Evolutionary conservation across 2,888 invertebrate genomes (phyloP), one percentile per base, ranked within the genome.

Genomic region (Agrochola litura): DNA sequence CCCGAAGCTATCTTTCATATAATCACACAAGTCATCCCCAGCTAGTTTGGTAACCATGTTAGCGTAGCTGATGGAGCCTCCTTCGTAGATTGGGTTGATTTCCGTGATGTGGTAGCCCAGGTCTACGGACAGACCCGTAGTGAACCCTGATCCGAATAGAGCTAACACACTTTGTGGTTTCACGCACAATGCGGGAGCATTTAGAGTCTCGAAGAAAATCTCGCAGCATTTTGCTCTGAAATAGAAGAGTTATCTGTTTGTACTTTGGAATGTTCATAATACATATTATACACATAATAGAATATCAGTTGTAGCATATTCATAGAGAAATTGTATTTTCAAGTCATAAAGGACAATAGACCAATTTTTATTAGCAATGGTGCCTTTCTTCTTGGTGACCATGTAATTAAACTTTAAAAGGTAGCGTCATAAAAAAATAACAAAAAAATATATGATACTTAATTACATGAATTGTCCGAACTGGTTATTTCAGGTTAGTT

Each of bases 111-210:
- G 93, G 68, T 93, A 91, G 2, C 96, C 96, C 3, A 96, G 84
- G 85, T 96, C 95, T 0, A 96, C 92, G n/a, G 92, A 92, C 1
- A 96, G 73, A 0, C 96, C 96, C 0, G 95, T 95, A 0, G 95
- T 93, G 54, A 72, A 84, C 0, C 96, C 96, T 0, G 93, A 93
- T 0, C 95, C 95, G 73, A 94, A 96, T 12, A 96, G 85, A 0
- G 95, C 88, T 9, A 96, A 84, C 0, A 92, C 92, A 43, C 90
- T 89, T 79, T 95, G 94, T 0, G 94, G 78, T 76, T 95, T 95
- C 5, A 96, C 88, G 69, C 95, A 96, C 2, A 96, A 46, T 0
- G 92, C 92, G 0, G 96, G 95, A 1, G 88, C 83, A 63, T 96
- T 96, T 3, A 96, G 84, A 0, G 93, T 92, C 78, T 96, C 96